These are phyloP conservation scores for Moxostoma hubbsi DNA, from an alignment of 2,797 vertebrate genomes.

Conservation along the genomic window DNA sequence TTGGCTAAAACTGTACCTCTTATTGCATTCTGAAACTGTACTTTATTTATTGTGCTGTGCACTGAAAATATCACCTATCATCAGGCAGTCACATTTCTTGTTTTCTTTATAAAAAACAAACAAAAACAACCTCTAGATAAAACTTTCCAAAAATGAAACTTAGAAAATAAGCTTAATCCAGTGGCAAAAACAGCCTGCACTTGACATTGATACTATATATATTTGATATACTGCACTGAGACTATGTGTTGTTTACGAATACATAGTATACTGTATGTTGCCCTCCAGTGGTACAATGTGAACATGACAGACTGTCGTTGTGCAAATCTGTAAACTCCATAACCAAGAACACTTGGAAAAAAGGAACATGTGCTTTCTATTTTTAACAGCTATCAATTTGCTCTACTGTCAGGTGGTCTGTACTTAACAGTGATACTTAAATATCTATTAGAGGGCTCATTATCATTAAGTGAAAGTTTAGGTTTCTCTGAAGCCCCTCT, in stretches of 20 bases:
- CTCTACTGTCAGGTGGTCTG: constrained; percentile 18
- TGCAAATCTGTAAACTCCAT: constrained; percentile 33
- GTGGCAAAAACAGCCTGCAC: constrained; percentile 25
- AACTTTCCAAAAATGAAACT: too few relatives aligned
- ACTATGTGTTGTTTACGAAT: constrained; percentile 19
- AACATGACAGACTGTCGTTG: constrained; percentile 30
- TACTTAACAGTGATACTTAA: constrained; percentile 29
- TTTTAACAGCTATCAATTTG: constrained; percentile 22
- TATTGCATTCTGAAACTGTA: too few relatives aligned
- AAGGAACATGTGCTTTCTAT: constrained; percentile 17
- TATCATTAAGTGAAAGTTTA: too few relatives aligned
- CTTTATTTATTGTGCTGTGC: constrained; percentile 35
- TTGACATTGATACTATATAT: constrained; percentile 35
- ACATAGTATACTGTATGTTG: constrained; percentile 20
- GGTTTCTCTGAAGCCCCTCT: too few relatives aligned
- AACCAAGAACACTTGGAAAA: not conserved
- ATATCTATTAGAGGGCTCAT: not conserved
- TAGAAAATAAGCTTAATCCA: too few relatives aligned
- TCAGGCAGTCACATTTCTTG: constrained; percentile 26
- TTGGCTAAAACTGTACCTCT: constrained; percentile 6
- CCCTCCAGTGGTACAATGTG: constrained; percentile 45
- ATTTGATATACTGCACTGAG: constrained; percentile 43
- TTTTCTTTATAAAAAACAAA: constrained; percentile 33
- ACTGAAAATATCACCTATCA: not conserved
- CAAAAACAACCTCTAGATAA: not conserved